These are phyloP conservation scores for Coleophora deauratella DNA, from an alignment of 2,888 invertebrate species.

Conservation along the genomic window DNA sequence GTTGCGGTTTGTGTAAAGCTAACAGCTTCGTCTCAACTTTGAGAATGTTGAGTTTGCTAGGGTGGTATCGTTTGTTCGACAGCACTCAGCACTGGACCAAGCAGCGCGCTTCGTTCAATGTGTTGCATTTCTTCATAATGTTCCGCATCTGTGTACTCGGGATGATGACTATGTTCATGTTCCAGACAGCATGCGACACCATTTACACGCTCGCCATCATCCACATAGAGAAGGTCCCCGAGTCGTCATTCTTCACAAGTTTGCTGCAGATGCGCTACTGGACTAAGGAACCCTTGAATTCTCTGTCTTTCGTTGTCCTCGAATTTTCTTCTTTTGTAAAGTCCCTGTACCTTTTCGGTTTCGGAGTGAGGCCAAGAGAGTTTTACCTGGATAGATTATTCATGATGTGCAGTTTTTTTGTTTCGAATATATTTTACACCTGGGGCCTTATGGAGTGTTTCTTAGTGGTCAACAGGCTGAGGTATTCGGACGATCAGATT, in stretches of 20 bases:
- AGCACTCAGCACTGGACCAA: constrained; percentile 17
- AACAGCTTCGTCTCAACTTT: constrained; percentile 19
- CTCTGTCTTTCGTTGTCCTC: neutral
- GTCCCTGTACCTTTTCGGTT: constrained; percentile 25
- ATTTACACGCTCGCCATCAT: constrained; percentile 17
- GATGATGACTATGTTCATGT: constrained; percentile 21
- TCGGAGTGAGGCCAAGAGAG: constrained; percentile 10
- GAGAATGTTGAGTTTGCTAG: constrained; percentile 18
- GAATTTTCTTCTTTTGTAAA: constrained; percentile 25
- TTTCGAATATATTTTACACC: constrained; percentile 24
- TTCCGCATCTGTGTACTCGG: constrained; percentile 23
- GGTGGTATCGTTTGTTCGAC: constrained; percentile 22
- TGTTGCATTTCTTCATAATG: constrained; percentile 17
- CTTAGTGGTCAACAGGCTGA: constrained; percentile 16
- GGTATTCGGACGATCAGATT: constrained; percentile 16
- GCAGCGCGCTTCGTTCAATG: constrained; percentile 11
- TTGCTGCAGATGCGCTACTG: constrained; percentile 10
- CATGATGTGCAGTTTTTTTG: constrained; percentile 19
- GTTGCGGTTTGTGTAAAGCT: constrained; percentile 20
- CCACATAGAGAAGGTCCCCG: constrained; percentile 3
- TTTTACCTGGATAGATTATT: constrained; percentile 21
- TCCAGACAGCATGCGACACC: constrained; percentile 18
- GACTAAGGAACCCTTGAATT: neutral
- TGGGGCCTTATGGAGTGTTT: constrained; percentile 27
- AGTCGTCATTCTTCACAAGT: constrained; percentile 4